Evolutionary conservation across 2,113 vertebrate species (phyloP), one percentile per base, ranked within the genome.

Genomic region (Burhinus bistriatus): DNA sequence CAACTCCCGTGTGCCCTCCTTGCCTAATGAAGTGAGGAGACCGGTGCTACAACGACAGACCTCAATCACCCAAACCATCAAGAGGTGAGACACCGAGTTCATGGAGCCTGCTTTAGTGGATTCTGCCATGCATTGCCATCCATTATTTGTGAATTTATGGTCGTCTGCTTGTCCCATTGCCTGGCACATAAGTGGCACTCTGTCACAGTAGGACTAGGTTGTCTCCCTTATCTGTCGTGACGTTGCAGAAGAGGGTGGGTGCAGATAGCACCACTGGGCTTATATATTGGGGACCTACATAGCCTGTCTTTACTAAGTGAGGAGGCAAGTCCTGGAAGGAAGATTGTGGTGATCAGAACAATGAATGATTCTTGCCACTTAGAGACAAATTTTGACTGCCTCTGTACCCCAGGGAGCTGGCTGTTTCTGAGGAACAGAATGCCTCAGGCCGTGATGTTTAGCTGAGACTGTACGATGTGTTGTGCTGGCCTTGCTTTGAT

Each of bases 21-120:
- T 99, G 23, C 98, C 98, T 59, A 96, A 98, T 7, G 99, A 99
- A 72, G 96, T 75, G 11, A 97, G 99, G 49, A 98, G 99, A 84
- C 98, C 98, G 0, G 97, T 92, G 59, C 97, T 99, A 76, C 99
- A 99, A 77, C 98, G 99, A 34, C 99, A 99, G 98, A 98, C 98
- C 23, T 99, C 99, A 45, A 99, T 99, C 98, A 99, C 99, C 25
- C 99, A 99, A 98, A 99, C 99, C 96, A 99, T 99, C 97, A 99
- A 98, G 98, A 99, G 99, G 99, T 99, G 98, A 97, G 91, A 44
- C 12, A 7, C 14, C 1, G 47, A 26, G 42, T 34, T 57, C 49
- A 0, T 1, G 44, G 42, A 19, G 42, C 52, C 64, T 54, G 52
- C 66, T 59, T 51, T 23, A 3, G 11, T 5, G 51, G 14, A 0